Evolutionary conservation across 2,797 vertebrate genomes (phyloP).

Genomic region (Glossophaga mutica): DNA sequence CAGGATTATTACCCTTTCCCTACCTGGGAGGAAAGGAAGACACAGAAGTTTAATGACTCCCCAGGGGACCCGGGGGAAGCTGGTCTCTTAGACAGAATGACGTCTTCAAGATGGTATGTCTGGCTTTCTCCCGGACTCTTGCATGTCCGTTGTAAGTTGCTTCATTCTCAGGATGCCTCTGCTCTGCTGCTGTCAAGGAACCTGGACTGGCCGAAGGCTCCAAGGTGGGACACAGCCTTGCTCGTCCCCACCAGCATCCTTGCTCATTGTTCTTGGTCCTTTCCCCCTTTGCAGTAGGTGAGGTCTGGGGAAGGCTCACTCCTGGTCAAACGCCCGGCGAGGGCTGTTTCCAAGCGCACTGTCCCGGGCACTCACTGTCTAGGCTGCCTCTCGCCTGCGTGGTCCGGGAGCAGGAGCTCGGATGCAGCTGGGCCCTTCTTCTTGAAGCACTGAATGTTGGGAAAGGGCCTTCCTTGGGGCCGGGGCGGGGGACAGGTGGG

Average conservation of each 20-base stretch:
- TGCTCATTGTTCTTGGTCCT: not conserved
- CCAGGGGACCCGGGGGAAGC: conserved; percentile 38
- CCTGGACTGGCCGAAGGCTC: not conserved
- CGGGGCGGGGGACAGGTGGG: not conserved
- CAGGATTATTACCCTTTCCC: conserved; percentile 32
- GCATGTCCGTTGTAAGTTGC: not conserved
- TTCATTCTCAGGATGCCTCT: not conserved
- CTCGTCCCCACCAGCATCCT: not conserved
- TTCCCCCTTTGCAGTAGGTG: not conserved
- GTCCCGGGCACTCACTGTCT: not conserved
- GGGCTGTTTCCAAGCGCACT: not conserved
- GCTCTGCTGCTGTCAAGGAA: not conserved
- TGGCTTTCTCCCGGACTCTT: not conserved
- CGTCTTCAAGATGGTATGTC: conserved; percentile 1
- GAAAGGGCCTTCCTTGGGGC: not conserved
- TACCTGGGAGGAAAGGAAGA: conserved; percentile 65
- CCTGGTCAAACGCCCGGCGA: not conserved
- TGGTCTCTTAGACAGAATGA: conserved; percentile 31
- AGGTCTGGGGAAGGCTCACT: not conserved
- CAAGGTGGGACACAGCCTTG: not conserved
- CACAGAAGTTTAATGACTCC: conserved; percentile 59
- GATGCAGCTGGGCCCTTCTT: not conserved
- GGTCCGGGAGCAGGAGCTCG: not conserved
- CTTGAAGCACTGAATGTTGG: not conserved
- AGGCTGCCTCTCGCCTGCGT: not conserved